Base-by-base conservation (phyloP, 30 jellyfish, hydroid and myxozoan species). In the Mastigias papua region DNA sequence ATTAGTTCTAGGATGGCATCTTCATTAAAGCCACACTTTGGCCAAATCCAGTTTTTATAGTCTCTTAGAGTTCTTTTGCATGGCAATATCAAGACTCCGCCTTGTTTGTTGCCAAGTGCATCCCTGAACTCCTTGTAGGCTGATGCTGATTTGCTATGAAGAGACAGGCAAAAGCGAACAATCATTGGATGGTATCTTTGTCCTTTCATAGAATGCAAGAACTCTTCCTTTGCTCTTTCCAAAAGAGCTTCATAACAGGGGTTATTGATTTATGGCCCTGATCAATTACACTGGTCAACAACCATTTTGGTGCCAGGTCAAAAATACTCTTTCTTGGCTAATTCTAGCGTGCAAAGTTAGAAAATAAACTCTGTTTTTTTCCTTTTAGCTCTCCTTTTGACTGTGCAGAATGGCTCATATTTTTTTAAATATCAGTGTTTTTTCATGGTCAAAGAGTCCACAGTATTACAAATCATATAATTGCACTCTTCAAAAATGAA, bases 111-210 rank as follows among this genome's bases (percentile, higher is more conserved):
- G n/a, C n/a, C n/a, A n/a, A n/a, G n/a, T n/a, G n/a, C n/a, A n/a
- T n/a, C 86, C 29, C 97, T 80, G 2, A 92, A 22, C 26, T 86
- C 97, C 13, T 92, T 89, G 72, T 92, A 86, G 30, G 80, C 83
- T 48, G 87, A 75, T 48, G 96, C 81, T 21, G 98, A 92, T 70
- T 77, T 92, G 58, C 77, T 69, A 26, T 84, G 90, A 25, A 92
- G 86, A 11, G 79, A 49, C 35, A 92, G 87, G 46, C 98, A 92
- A 81, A 51, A 92, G 13, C 96, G 64, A 63, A 85, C 84, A 21
- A 92, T 69, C 97, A 87, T 87, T 32, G 95, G 98, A 50, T 92
- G 92, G 84, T 92, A 92, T 20, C 95, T 72, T 20, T 34, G 74
- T 29, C 97, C 96, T 30, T 50, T 58, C 2, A n/a, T 34, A 0